These are phyloP conservation scores for Brenthis ino DNA, from an alignment of 2,888 invertebrate genomes.

Conservation along the genomic window DNA sequence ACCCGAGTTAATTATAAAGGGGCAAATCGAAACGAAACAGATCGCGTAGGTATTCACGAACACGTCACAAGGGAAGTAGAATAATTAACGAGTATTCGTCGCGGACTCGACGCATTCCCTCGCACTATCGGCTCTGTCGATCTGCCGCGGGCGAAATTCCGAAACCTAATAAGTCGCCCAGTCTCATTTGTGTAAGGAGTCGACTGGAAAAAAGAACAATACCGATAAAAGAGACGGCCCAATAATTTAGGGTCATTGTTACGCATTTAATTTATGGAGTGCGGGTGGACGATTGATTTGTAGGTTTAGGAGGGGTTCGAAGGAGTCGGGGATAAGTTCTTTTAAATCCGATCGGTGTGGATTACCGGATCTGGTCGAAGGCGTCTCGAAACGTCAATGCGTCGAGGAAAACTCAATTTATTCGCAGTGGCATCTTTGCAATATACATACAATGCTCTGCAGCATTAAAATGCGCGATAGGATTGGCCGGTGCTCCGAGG, in stretches of 20 bases:
- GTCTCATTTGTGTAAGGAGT: slow-evolving; percentile 79
- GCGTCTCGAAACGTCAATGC: slow-evolving; percentile 57
- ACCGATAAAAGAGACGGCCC: slow-evolving; percentile 76
- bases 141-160: slow-evolving; percentile 72
- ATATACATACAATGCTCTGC: slow-evolving; percentile 79
- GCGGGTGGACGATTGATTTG: slow-evolving; percentile 78
- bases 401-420: slow-evolving; percentile 69
- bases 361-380: slow-evolving; percentile 41
- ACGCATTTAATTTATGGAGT: slow-evolving; percentile 80
- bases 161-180: slow-evolving; percentile 77
- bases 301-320: slow-evolving; percentile 68
- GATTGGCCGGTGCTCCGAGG: slow-evolving; percentile 72
- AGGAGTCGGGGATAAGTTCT: slow-evolving; percentile 66
- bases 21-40: slow-evolving; percentile 20
- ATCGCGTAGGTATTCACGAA: slow-evolving; percentile 23
- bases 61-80: slow-evolving; percentile 58
- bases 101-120: slow-evolving; percentile 45
- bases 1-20: slow-evolving; percentile 27
- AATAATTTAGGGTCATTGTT: slow-evolving; percentile 82
- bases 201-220: slow-evolving; percentile 69
- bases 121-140: slow-evolving; percentile 71
- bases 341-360: slow-evolving; percentile 52
- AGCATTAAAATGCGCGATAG: slow-evolving; percentile 76
- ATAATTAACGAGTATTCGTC: slow-evolving; percentile 65
- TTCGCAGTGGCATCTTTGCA: slow-evolving; percentile 59